Percentiles rank a stretch among this genome's conserved stretches.
Conservation (phyloP, 2,888 invertebrate genomes). For the Cantharis flavilabris region DNA sequence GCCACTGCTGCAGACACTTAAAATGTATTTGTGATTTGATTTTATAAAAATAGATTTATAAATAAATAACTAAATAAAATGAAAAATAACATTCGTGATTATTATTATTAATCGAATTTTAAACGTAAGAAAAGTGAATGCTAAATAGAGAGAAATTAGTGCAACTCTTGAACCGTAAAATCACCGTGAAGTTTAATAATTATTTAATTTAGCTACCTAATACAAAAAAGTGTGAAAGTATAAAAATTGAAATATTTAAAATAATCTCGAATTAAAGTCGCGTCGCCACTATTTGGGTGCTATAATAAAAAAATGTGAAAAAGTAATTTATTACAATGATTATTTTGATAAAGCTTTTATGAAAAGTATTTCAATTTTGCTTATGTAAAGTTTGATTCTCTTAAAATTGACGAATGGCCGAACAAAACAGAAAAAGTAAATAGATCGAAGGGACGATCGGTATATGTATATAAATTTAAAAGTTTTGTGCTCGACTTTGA, state of each 20-base stretch:
- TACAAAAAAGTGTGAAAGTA: too few species aligned
- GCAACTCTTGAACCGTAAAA: too few species aligned
- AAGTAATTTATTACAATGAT: neutral
- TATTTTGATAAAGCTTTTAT: neutral
- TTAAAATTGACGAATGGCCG: slow-evolving; percentile 8
- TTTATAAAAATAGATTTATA: too few species aligned
- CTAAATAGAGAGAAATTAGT: too few species aligned
- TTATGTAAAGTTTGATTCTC: slow-evolving; percentile 12
- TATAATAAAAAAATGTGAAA: neutral
- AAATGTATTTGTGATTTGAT: too few species aligned
- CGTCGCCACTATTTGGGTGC: neutral
- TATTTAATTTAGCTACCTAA: too few species aligned
- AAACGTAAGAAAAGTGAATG: too few species aligned
- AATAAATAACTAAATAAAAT: too few species aligned
- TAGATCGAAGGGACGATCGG: slow-evolving; percentile 10
- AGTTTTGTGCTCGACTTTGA: neutral
- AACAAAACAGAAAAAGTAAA: slow-evolving; percentile 18
- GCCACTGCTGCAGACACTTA: too few species aligned
- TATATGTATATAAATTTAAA: slow-evolving; percentile 9
- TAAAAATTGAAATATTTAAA: neutral
- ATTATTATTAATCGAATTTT: too few species aligned
- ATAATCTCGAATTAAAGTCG: neutral
- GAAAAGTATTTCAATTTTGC: slow-evolving; percentile 14
- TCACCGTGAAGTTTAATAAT: too few species aligned
- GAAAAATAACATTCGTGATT: too few species aligned